These are phyloP conservation scores for Autographa pulchrina DNA, from an alignment of 2,888 invertebrate species.

Conservation along the genomic window DNA sequence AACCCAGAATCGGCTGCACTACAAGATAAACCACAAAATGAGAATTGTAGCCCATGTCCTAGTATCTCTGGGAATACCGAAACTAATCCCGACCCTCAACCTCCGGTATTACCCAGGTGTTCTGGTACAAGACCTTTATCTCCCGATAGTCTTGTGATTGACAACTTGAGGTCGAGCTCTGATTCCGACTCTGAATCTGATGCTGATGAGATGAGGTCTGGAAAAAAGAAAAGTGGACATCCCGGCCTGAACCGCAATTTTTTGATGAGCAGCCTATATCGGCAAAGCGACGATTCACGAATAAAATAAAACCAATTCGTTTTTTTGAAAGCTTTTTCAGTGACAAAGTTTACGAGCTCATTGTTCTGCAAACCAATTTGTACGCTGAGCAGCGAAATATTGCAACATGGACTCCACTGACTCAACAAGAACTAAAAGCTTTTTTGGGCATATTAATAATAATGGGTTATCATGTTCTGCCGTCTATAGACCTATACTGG, in stretches of 20 bases:
- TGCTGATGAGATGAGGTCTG: no score
- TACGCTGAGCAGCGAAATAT: slow-evolving; percentile 27
- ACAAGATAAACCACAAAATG: slow-evolving; percentile 29
- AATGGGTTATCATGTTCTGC: slow-evolving; percentile 42
- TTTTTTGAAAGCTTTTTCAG: slow-evolving; percentile 28
- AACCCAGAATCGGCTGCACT: slow-evolving; percentile 29
- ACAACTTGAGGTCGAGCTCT: slow-evolving; percentile 25
- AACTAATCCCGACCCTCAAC: slow-evolving; percentile 27
- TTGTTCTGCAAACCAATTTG: slow-evolving; percentile 28
- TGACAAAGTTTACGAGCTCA: slow-evolving; percentile 26
- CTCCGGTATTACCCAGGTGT: slow-evolving; percentile 25
- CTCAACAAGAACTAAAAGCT: slow-evolving; percentile 23
- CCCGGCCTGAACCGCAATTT: slow-evolving; percentile 24
- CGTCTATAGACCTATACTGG: slow-evolving; percentile 39
- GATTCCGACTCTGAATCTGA: slow-evolving; percentile 24
- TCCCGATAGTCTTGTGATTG: slow-evolving; percentile 24
- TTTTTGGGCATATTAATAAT: slow-evolving; percentile 41
- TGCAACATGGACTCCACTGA: slow-evolving; percentile 22
- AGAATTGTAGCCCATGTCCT: slow-evolving; percentile 24
- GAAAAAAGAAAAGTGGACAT: slow-evolving; percentile 24
- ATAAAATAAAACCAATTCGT: slow-evolving; percentile 28
- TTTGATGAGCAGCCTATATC: slow-evolving; percentile 22
- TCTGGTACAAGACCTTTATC: slow-evolving; percentile 30
- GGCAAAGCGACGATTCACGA: slow-evolving; percentile 26
- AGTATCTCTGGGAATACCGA: slow-evolving; percentile 23